These are phyloP conservation scores for Diceros bicornis DNA, from an alignment of 2,797 vertebrate genomes.

Conservation along the genomic window DNA sequence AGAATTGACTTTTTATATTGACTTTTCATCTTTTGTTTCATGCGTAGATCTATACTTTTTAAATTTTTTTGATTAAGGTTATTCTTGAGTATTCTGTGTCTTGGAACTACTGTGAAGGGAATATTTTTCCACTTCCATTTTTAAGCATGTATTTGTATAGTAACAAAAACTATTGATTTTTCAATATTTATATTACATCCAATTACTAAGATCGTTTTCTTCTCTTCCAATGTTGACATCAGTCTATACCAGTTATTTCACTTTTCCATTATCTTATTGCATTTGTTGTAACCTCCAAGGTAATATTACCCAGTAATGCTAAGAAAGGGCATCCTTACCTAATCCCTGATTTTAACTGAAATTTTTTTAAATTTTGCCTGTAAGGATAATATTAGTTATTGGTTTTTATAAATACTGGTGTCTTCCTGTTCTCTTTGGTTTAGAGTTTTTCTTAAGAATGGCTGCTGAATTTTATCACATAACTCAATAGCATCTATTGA, in stretches of 20 bases:
- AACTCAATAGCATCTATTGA: neutral
- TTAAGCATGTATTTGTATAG: neutral
- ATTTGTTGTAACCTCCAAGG: neutral
- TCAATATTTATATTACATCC: neutral
- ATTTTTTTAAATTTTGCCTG: neutral
- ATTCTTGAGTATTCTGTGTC: neutral
- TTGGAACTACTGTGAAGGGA: neutral
- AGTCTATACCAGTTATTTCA: neutral
- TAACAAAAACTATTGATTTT: neutral
- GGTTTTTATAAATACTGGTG: neutral
- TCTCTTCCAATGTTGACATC: neutral
- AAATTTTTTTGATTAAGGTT: neutral
- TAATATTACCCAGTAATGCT: too few relatives aligned
- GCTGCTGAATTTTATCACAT: neutral
- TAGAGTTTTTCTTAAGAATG: neutral
- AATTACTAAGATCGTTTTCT: neutral
- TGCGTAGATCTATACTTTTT: neutral
- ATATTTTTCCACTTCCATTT: neutral
- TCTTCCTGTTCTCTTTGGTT: neutral
- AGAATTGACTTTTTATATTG: neutral
- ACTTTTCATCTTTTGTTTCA: neutral
- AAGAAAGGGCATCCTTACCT: neutral
- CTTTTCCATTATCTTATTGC: neutral
- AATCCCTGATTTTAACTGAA: neutral
- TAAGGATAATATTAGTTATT: neutral